Evolutionary conservation across 1,140 invertebrate species (phyloP), one percentile per base, ranked within the genome.

Genomic region (Heliothis virescens): DNA sequence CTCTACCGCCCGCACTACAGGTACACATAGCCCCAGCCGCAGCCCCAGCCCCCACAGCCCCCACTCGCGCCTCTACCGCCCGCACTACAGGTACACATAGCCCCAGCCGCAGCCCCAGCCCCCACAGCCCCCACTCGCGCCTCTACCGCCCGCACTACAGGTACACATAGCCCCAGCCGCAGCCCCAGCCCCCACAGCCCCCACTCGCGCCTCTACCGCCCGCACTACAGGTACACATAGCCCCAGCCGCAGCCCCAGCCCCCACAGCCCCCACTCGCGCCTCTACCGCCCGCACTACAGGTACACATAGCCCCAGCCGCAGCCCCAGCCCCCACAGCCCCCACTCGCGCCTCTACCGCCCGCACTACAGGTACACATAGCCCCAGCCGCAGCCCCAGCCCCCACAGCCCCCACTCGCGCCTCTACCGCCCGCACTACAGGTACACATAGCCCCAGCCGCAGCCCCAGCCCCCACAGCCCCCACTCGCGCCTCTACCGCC

Each of bases 71-170:
- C 21, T 21, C 0, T 26, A 62, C 21, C 12, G 11, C 9, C 21
- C 11, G 12, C 21, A 83, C 65, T 83, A 79, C 77, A 80, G 80
- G 80, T n/a, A n/a, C n/a, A n/a, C n/a, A n/a, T n/a, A n/a, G 48
- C 50, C 9, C 16, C 2, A 16, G n/a, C 50, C 65, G 63, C 53
- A 21, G 63, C 65, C 52, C 48, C 69, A 55, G 76, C 78, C 16
- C 73, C n/a, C 11, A 12, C 59, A n/a, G n/a, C n/a, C n/a, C n/a
- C n/a, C n/a, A n/a, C n/a, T n/a, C n/a, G n/a, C 80, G 67, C 16
- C 21, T 21, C 0, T 26, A 62, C 21, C 12, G 11, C 9, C 21
- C 11, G 12, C 21, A 83, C 65, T 83, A 79, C 77, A 80, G 80
- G 80, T n/a, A n/a, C n/a, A n/a, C n/a, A n/a, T n/a, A n/a, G 48